Base-by-base conservation (phyloP, 2,113 vertebrate genomes). In the Chrysochloris asiatica region DNA sequence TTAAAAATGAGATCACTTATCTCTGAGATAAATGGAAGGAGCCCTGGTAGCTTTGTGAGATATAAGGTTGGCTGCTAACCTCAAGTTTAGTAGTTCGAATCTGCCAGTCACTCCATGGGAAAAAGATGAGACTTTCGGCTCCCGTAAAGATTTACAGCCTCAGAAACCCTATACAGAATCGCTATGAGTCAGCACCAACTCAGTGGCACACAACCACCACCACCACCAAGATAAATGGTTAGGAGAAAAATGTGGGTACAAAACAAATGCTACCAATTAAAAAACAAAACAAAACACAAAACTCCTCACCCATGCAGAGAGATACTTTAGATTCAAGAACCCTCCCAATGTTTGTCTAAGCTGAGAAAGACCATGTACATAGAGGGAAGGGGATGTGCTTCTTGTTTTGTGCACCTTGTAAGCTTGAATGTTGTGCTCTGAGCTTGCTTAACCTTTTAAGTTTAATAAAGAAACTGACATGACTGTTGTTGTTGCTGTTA, bases 391-490 rank as follows among this genome's bases (percentile, higher is more conserved):
- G 86, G 43, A 69, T 54, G 30, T 45, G 33, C 26, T 90, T 92
- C 81, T 75, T 63, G 43, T 56, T n/a, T 50, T 50, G 21, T 30
- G 8, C 65, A 89, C 71, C 33, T 61, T 65, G 6, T 82, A 90
- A 86, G 50, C 82, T 84, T 87, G 41, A 45, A 82, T 36, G 54
- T 69, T 90, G 90, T 90, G 6, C 13, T 90, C 36, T 81, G 22
- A 24, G 7, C 17, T 52, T 59, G 28, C 36, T 84, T 86, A 63
- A 88, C n/a, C n/a, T 90, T 90, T 63, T 61, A 4, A 36, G 73
- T 78, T 26, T 75, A 83, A 86, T 93, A 52, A 73, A 81, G 54
- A 22, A n/a, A 56, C 17, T 56, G 54, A 56, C n/a, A n/a, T n/a
- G n/a, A n/a, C n/a, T n/a, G n/a, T n/a, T n/a, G n/a, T n/a, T n/a